Percentiles rank a stretch among this genome's conserved stretches.
Evolutionary conservation across 1,140 invertebrate species (phyloP).

Genomic region (Calephelis nemesis): DNA sequence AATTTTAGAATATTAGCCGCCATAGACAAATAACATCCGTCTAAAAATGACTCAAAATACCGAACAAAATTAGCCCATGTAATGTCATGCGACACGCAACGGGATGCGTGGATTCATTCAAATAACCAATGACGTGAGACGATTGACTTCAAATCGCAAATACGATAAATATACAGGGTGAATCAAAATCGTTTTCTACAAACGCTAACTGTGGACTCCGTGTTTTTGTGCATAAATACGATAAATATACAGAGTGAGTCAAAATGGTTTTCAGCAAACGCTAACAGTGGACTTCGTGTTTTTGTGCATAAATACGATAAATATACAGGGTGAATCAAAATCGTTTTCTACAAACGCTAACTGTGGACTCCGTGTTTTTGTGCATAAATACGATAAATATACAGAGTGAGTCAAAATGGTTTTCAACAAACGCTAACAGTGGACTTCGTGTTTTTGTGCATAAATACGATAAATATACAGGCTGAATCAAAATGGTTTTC

Average conservation of each 20-base stretch:
- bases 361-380: not conserved
- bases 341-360: not conserved
- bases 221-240: conserved; percentile 2
- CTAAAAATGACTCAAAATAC: conserved; percentile 24
- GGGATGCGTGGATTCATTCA: conserved; percentile 58
- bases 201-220: not conserved
- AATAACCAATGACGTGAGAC: conserved; percentile 57
- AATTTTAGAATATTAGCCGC: conserved; percentile 20
- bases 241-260: conserved; percentile 1
- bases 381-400: conserved; percentile 6
- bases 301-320: conserved; percentile 2
- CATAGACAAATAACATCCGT: conserved; percentile 20
- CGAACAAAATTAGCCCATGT: conserved; percentile 25
- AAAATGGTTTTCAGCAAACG: not conserved
- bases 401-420: not conserved
- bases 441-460: not conserved
- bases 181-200: not conserved
- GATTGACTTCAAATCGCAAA: conserved; percentile 47
- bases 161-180: conserved; percentile 14
- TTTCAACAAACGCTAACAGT: not conserved
- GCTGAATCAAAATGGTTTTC: not conserved
- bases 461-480: conserved; percentile 10
- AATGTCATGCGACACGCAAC: conserved; percentile 65
- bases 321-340: conserved; percentile 6
- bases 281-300: not conserved